Conservation (phyloP, 2,888 invertebrate species). For the Cecidostiba fungosa region DNA sequence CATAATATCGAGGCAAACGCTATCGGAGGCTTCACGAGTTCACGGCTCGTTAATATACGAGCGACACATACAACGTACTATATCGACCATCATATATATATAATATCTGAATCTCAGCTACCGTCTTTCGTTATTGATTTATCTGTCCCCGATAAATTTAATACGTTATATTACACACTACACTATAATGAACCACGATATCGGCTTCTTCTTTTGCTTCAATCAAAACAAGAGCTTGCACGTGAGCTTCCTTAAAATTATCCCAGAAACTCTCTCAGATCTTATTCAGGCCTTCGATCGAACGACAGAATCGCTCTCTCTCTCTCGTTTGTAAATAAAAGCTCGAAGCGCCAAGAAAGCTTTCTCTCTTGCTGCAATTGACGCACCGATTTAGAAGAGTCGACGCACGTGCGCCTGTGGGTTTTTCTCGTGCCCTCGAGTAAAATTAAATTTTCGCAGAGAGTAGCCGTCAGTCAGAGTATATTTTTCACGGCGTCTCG, state of each 20-base stretch:
- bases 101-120: neutral
- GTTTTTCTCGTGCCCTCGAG: conserved; percentile 14
- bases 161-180: neutral
- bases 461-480: neutral
- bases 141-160: neutral
- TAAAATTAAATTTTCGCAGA: conserved; percentile 46
- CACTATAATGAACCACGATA: no score
- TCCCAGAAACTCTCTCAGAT: no score
- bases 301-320: neutral
- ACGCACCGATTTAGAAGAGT: neutral
- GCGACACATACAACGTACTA: no score
- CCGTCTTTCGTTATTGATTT: neutral
- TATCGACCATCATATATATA: no score
- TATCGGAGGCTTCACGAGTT: neutral
- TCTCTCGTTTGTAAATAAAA: neutral
- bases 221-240: no score
- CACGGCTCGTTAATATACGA: neutral
- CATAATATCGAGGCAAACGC: neutral
- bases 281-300: no score
- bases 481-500: neutral
- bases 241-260: no score
- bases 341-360: neutral
- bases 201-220: no score
- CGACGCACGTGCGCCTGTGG: neutral
- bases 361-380: neutral